Evolutionary conservation across 2,113 vertebrate genomes (phyloP).

Genomic region (Apteryx mantelli): DNA sequence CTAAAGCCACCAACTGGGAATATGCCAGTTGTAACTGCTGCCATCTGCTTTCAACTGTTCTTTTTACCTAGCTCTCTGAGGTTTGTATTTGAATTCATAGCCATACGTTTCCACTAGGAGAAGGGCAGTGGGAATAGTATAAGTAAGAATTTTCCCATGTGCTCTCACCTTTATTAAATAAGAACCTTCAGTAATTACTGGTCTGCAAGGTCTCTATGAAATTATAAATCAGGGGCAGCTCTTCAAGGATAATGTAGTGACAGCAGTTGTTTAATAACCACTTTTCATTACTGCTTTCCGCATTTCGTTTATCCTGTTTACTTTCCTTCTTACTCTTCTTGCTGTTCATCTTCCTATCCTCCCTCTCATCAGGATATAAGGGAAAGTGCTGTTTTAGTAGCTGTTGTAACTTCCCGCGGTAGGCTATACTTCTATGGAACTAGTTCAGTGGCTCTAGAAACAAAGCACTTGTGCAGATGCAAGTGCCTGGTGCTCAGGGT

Average conservation of each 20-base stretch:
- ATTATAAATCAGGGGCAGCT: conserved; percentile 53
- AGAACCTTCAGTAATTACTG: conserved; percentile 16
- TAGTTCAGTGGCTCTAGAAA: not conserved
- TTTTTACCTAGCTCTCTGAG: conserved; percentile 78
- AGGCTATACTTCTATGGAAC: not conserved
- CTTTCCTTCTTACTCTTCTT: conserved; percentile 2
- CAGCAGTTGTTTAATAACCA: conserved; percentile 56
- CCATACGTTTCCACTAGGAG: conserved; percentile 10
- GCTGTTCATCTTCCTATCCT: conserved; percentile 41
- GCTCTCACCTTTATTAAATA: conserved; percentile 50
- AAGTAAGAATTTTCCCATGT: conserved; percentile 58
- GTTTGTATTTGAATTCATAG: conserved; percentile 73
- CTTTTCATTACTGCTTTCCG: conserved; percentile 44
- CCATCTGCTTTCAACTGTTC: conserved; percentile 85
- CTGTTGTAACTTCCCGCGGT: conserved; percentile 29
- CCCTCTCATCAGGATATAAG: conserved; percentile 16
- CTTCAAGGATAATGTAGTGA: conserved; percentile 15
- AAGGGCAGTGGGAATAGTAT: conserved; percentile 19
- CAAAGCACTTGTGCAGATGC: not conserved
- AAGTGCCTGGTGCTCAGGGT: not conserved
- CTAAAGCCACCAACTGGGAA: conserved; percentile 83
- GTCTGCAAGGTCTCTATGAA: not conserved
- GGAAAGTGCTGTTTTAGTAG: conserved; percentile 48
- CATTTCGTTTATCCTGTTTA: conserved; percentile 37
- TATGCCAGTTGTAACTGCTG: conserved; percentile 80